Evolutionary conservation across 2,888 invertebrate species (phyloP).

Genomic region (Microdon myrmicae): DNA sequence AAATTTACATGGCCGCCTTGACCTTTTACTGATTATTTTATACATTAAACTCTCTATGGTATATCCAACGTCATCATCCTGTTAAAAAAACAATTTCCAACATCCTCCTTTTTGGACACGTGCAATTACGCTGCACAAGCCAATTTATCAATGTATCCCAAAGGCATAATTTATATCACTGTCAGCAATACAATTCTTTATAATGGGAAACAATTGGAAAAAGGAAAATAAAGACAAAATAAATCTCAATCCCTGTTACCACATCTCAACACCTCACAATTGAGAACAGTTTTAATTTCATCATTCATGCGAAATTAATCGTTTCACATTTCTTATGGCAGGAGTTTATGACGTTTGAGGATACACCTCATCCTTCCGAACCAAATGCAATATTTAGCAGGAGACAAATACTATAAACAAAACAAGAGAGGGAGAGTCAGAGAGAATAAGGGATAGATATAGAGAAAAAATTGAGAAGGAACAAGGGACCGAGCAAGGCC

Average conservation of each 20-base stretch:
- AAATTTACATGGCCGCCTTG: no score
- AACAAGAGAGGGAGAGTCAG: no score
- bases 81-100: constrained; percentile 19
- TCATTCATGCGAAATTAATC: constrained; percentile 42
- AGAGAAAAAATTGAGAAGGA: constrained; percentile 6
- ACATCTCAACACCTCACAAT: constrained; percentile 44
- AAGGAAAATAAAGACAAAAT: constrained; percentile 1
- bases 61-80: constrained; percentile 16
- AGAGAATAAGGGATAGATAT: no score
- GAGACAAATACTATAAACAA: no score
- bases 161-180: constrained; percentile 3
- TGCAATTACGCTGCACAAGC: constrained; percentile 12
- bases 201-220: not conserved
- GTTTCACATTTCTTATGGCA: constrained; percentile 38
- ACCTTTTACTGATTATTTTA: no score
- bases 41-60: no score
- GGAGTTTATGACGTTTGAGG: constrained; percentile 33
- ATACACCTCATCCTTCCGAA: constrained; percentile 19
- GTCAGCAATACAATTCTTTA: not conserved
- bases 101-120: constrained; percentile 12
- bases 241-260: constrained; percentile 14
- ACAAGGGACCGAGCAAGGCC: no score
- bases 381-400: no score
- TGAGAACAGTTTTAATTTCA: constrained; percentile 43
- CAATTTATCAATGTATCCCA: constrained; percentile 11